Base-by-base conservation (phyloP, 2,888 invertebrate species). In the Lycophotia porphyrea region DNA sequence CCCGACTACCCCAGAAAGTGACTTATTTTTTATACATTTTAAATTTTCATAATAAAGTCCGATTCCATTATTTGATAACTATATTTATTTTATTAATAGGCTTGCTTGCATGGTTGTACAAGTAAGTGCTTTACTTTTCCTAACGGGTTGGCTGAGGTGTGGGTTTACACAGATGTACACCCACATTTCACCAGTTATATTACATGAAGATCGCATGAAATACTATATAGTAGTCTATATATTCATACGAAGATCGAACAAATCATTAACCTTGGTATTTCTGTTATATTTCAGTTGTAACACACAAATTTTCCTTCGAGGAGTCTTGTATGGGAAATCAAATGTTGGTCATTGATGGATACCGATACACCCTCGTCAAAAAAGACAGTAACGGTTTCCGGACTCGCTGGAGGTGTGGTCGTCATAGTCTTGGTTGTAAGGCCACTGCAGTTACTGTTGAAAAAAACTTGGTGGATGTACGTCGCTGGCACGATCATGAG, bases 271-370 rank as follows among this genome's bases (percentile, higher is more conserved):
- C 0, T 11, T 21, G 15, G 9, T 5, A 15, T 47, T 18, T 63
- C 0, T 64, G 11, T 63, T 52, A 44, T 60, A n/a, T 85, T 85
- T n/a, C 82, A 85, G 85, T 1, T 11, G 34, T 65, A 1, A 60
- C 21, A 27, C 52, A 67, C 24, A 13, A 9, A 0, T 78, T 42
- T 49, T 58, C 63, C 39, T 82, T 74, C 61, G 77, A 47, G 11
- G 49, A 21, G 55, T 81, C 84, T 11, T 39, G 18, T 39, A 52
- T 34, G 71, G 82, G 82, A 11, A 76, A 82, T 13, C 1, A 66
- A 13, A 84, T 81, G 74, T 42, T 85, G 39, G 66, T 84, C 4
- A 69, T 86, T 44, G 67, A 84, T 11, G 86, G 86, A 0, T 85
- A 67, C 24, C 68, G 73, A 2, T 85, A 84, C 21, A 58, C 68